Conservation (phyloP, 2,113 vertebrate genomes). For the Balaenoptera acutorostrata region DNA sequence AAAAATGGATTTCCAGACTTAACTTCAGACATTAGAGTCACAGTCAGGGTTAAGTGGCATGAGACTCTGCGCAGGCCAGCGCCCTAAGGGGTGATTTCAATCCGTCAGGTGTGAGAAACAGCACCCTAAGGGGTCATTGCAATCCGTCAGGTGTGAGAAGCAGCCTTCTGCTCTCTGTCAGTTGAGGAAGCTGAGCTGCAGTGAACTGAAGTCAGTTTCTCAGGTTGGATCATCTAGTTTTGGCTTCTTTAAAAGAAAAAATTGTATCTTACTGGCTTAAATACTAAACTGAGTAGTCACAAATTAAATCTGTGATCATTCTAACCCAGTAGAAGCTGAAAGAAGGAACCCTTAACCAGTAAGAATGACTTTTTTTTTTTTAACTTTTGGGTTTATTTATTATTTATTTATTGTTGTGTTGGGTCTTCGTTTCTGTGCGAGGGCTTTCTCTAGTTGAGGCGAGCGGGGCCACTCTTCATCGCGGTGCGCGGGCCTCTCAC, state of each 20-base stretch:
- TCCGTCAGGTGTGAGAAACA: too few relatives aligned
- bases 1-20: neutral
- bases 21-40: neutral
- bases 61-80: neutral
- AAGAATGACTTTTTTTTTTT: neutral
- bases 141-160: neutral
- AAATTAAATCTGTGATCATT: neutral
- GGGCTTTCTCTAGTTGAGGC: too few relatives aligned
- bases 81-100: fast-evolving
- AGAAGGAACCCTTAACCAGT: neutral
- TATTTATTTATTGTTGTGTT: too few relatives aligned
- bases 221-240: neutral
- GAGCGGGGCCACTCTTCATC: too few relatives aligned
- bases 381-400: too few relatives aligned
- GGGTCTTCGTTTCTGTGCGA: too few relatives aligned
- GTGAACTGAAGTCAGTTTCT: neutral
- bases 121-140: fast-evolving
- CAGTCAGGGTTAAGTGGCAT: neutral
- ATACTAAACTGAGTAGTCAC: neutral
- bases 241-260: neutral
- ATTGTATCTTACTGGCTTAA: neutral
- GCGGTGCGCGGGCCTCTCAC: too few relatives aligned
- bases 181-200: neutral
- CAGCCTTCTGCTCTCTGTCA: neutral
- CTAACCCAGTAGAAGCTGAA: neutral